Percentiles rank a stretch among this genome's conserved stretches.
These are phyloP conservation scores for Isotomurus palustris DNA, from an alignment of 2,888 invertebrate species.

Conservation along the genomic window DNA sequence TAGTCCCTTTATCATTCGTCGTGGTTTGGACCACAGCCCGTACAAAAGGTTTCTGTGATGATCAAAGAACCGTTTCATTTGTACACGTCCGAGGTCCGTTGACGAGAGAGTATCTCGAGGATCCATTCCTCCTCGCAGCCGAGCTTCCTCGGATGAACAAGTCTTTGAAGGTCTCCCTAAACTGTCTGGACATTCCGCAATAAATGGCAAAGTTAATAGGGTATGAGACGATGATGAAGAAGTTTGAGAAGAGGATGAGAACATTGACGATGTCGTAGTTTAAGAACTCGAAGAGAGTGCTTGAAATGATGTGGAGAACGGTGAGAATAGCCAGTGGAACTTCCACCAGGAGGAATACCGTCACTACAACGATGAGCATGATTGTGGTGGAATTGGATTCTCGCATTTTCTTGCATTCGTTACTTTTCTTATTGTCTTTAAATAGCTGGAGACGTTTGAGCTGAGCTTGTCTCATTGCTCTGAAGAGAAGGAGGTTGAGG, in stretches of 20 bases:
- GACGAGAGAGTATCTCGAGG: slow-evolving; percentile 73
- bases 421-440: slow-evolving; percentile 63
- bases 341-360: slow-evolving; percentile 75
- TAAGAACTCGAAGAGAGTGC: slow-evolving; percentile 56
- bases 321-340: slow-evolving; percentile 80
- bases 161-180: slow-evolving; percentile 85
- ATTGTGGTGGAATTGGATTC: slow-evolving; percentile 80
- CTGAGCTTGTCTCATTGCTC: slow-evolving; percentile 79
- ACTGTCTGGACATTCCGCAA: slow-evolving; percentile 75
- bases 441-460: slow-evolving; percentile 70
- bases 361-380: slow-evolving; percentile 82
- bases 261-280: slow-evolving; percentile 68
- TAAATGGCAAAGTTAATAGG: slow-evolving; percentile 78
- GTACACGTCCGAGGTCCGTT: slow-evolving; percentile 73
- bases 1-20: background rate
- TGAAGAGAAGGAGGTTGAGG: slow-evolving; percentile 79
- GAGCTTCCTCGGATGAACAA: slow-evolving; percentile 59
- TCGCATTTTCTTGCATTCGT: slow-evolving; percentile 70
- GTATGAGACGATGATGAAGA: slow-evolving; percentile 84
- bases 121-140: slow-evolving; percentile 54
- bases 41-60: slow-evolving; percentile 20
- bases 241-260: slow-evolving; percentile 77
- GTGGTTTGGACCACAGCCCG: background rate
- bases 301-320: slow-evolving; percentile 74
- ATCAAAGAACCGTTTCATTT: slow-evolving; percentile 73